These are phyloP conservation scores for Coptodon bakossiorum DNA, from an alignment of 2,113 vertebrate species.

Conservation along the genomic window DNA sequence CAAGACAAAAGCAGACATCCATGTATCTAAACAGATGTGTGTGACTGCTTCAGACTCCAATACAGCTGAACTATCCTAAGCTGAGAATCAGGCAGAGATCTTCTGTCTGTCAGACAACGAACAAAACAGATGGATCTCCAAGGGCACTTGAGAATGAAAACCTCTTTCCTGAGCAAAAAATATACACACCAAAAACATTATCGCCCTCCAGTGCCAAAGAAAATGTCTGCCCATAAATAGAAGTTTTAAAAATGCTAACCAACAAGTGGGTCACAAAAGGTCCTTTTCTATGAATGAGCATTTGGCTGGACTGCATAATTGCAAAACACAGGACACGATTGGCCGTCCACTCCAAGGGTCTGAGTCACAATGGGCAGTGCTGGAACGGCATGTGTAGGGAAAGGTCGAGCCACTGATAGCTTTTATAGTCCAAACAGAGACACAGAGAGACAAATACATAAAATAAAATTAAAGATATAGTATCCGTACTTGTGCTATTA, in stretches of 20 bases:
- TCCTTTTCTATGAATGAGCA: slow-evolving; percentile 53
- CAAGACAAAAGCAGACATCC: not conserved
- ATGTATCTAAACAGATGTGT: not conserved
- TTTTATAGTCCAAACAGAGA: not conserved
- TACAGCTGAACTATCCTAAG: slow-evolving; percentile 14
- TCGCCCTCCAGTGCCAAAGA: slow-evolving; percentile 38
- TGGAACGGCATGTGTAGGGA: not conserved
- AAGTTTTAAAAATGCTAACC: slow-evolving; percentile 33
- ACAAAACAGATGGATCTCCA: slow-evolving; percentile 35
- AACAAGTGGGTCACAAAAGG: slow-evolving; percentile 26
- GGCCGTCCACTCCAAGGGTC: slow-evolving; percentile 11
- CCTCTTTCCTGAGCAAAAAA: slow-evolving; percentile 32
- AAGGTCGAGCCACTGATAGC: not conserved
- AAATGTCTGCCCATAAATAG: slow-evolving; percentile 49
- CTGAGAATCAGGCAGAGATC: not conserved
- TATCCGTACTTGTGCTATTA: slow-evolving; percentile 2
- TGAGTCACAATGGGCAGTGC: slow-evolving; percentile 27
- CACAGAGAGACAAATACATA: not conserved
- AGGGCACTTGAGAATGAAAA: slow-evolving; percentile 21
- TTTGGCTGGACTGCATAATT: slow-evolving; percentile 16
- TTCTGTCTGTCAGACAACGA: slow-evolving; percentile 28
- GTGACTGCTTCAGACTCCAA: not conserved
- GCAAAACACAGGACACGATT: slow-evolving; percentile 29
- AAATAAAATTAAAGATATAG: not conserved
- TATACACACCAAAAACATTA: slow-evolving; percentile 31